Base-by-base conservation (phyloP, 2,888 invertebrate genomes). In the Biston betularia region DNA sequence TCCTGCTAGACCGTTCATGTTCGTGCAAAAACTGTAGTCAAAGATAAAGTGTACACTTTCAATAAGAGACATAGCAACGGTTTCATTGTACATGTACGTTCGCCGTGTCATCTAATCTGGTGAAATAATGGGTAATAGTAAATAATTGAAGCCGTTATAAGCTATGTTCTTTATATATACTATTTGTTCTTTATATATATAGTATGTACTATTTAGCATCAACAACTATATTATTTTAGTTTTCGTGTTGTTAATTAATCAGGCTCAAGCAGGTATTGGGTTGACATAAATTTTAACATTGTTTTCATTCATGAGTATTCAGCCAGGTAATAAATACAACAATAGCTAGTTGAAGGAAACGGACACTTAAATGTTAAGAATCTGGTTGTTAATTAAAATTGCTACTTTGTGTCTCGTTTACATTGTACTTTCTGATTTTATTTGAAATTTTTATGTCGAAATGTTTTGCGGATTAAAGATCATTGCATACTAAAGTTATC, bases 311-410 rank as follows among this genome's bases (percentile, higher is more conserved):
- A 54, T 12, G 7, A 44, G 33, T 42, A 9, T 24, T 42, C 40
- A 12, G 24, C 12, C 42, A 54, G 54, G 42, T 54, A 54, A 24
- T 42, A 42, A 42, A 24, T 40, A 54, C 54, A 42, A 33, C n/a
- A 54, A 54, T 54, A 44, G 42, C 15, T 44, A 44, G 54, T 12
- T 24, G 42, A 8, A 33, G 42, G 54, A 54, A 54, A 54, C 33
- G 42, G 54, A 33, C 33, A 54, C 54, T 54, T 12, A 44, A 54
- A 54, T 44, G 54, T n/a, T 54, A 33, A 54, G 54, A 54, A 33
- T 42, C 24, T 54, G 54, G 24, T 54, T 42, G 54, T 54, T 42
- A 54, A 54, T 54, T 54, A 54, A 54, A 54, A 54, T 54, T 9
- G 12, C 9, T 54, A 54, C 54, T 42, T 44, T 54, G 54, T 54